Evolutionary conservation across 1,140 invertebrate species (phyloP).

Genomic region (Drosophila persimilis): DNA sequence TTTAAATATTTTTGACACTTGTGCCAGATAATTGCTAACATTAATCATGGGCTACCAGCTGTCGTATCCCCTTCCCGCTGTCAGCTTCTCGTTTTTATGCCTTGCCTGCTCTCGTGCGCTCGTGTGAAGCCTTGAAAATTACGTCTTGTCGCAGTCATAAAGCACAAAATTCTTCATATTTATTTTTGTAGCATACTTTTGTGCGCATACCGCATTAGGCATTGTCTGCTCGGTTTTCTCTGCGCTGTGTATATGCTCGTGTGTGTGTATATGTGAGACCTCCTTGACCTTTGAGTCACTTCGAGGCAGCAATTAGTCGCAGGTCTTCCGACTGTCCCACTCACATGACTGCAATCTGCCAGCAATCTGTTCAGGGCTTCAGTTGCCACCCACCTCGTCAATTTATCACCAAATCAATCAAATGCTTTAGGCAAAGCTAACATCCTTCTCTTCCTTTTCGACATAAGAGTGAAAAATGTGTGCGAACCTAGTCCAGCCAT

Average conservation of each 20-base stretch:
- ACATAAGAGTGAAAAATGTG: slow-evolving; percentile 58
- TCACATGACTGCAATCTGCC: slow-evolving; percentile 48
- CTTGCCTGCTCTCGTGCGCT: background rate
- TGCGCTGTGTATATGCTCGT: too few species aligned
- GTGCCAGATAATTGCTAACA: slow-evolving; percentile 74
- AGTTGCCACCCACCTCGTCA: slow-evolving; percentile 69
- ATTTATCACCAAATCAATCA: slow-evolving; percentile 82
- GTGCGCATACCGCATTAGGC: background rate
- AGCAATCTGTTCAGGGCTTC: slow-evolving; percentile 69
- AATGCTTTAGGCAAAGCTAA: slow-evolving; percentile 63
- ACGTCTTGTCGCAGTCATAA: slow-evolving; percentile 19
- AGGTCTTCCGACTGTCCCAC: slow-evolving; percentile 23
- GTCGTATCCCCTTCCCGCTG: slow-evolving; percentile 17
- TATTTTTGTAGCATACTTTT: slow-evolving; percentile 3
- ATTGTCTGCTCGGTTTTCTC: background rate
- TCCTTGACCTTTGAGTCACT: slow-evolving; percentile 27
- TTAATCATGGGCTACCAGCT: slow-evolving; percentile 74
- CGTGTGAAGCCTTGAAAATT: slow-evolving; percentile 9
- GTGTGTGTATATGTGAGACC: background rate
- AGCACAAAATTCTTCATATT: background rate
- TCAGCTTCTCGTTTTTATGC: background rate
- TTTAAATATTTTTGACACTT: slow-evolving; percentile 82
- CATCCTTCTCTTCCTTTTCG: slow-evolving; percentile 6
- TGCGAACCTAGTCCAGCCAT: slow-evolving; percentile 46
- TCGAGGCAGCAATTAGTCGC: slow-evolving; percentile 57